phyloP scores from a whole-genome alignment of 30 jellyfish, hydroid and myxozoan species.

The Mastigias papua region DNA sequence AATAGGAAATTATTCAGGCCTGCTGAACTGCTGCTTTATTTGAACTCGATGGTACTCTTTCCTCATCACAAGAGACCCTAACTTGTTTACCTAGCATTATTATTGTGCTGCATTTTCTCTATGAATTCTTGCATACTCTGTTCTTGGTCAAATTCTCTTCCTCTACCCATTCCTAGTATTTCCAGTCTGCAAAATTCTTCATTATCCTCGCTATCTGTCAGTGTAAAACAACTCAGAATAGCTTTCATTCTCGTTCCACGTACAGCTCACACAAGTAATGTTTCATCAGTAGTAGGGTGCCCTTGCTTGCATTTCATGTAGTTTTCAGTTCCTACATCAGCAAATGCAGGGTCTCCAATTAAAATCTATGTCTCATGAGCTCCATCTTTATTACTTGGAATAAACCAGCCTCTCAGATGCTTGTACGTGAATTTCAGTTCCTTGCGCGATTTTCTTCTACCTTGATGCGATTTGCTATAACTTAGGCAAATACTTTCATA shows the following conservation, averaged over 20 bases:
- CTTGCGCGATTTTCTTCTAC: slow-evolving; percentile 25
- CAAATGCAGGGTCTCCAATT: slow-evolving; percentile 61
- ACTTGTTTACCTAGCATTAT: slow-evolving; percentile 31
- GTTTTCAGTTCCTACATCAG: slow-evolving; percentile 55
- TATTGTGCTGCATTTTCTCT: slow-evolving; percentile 20
- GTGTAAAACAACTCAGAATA: slow-evolving; percentile 38
- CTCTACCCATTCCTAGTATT: slow-evolving; percentile 20
- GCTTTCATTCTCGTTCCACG: slow-evolving; percentile 22
- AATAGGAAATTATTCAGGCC: slow-evolving; percentile 18
- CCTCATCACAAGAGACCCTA: slow-evolving; percentile 55
- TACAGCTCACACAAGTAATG: slow-evolving; percentile 59
- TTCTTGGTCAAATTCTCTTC: slow-evolving; percentile 56
- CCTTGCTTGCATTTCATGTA: slow-evolving; percentile 27
- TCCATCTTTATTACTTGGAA: slow-evolving; percentile 61
- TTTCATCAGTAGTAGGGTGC: slow-evolving; percentile 57
- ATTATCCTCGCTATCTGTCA: slow-evolving; percentile 35
- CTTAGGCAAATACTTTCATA: slow-evolving; percentile 35
- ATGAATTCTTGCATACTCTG: slow-evolving; percentile 31
- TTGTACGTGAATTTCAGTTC: slow-evolving; percentile 40
- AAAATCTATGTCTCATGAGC: slow-evolving; percentile 28
- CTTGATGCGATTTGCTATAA: slow-evolving; percentile 29
- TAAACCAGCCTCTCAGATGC: slow-evolving; percentile 43
- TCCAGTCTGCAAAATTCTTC: slow-evolving; percentile 29
- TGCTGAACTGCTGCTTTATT: slow-evolving; percentile 49
- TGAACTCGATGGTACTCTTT: slow-evolving; percentile 50